Evolutionary conservation across 2,797 vertebrate species (phyloP), one percentile per base, ranked within the genome.

Genomic region (Morelia viridis): DNA sequence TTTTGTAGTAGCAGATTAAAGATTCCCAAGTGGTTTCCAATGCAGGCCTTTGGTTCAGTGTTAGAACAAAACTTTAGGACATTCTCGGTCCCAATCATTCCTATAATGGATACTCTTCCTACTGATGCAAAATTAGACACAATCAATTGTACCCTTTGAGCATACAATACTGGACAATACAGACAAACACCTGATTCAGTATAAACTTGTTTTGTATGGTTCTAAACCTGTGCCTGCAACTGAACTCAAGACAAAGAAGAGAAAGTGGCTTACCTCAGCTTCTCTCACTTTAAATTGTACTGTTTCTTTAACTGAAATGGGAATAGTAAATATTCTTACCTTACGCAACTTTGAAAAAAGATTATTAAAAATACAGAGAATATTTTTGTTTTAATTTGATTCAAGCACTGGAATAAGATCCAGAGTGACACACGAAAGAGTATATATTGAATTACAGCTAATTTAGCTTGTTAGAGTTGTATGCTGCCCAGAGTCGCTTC

Each of bases 371-470:
- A 56, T 19, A 62, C 31, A 93, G 91, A 0, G 1, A 68, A 24
- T 19, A 7, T 58, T 87, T 19, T 68, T 56, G 68, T 5, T 88
- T 90, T 89, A 93, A 92, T 62, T 50, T 5, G 53, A 28, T 87
- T 0, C 7, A 8, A 56, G 91, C 68, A 71, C 92, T 88, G 87
- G 19, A 92, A 92, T 1, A 0, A 91, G 56, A 68, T 95, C 96
- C 84, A 94, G 93, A 94, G 94, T 94, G 94, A 95, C 95, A 93
- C 8, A 71, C 84, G 57, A 96, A 95, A 13, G 15, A 84, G 31
- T 93, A 53, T 86, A 90, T 91, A 68, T 90, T 93, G 96, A 96
- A 96, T 97, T 97, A 94, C 95, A 94, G 93, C 0, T 95, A 96
- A 95, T 95, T 53, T 53, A 1, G 50, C 50, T 53, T 53, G 50